phyloP scores from a whole-genome alignment of 2,113 vertebrate genomes.

The Coreoperca whiteheadi region DNA sequence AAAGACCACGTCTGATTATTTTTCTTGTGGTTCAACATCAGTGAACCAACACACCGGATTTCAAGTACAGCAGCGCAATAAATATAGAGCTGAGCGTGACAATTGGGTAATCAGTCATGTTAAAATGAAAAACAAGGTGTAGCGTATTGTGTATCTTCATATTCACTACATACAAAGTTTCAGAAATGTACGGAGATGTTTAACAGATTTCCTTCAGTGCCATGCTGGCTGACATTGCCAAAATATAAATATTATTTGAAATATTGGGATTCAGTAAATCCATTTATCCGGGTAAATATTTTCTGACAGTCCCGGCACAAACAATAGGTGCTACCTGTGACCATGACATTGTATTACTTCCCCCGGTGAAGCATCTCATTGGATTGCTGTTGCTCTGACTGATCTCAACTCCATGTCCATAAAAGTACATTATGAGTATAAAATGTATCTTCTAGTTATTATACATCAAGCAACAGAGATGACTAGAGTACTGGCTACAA shows the following conservation, averaged over 20 bases:
- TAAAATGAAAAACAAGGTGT: slow-evolving; percentile 11
- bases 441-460: neutral
- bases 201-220: neutral
- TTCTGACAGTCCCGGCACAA: slow-evolving; percentile 6
- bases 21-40: slow-evolving; percentile 61
- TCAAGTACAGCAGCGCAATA: slow-evolving; percentile 43
- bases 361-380: neutral
- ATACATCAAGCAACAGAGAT: neutral
- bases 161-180: neutral
- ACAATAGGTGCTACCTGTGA: slow-evolving; percentile 44
- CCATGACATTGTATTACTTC: slow-evolving; percentile 18
- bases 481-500: slow-evolving; percentile 37
- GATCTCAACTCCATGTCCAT: neutral
- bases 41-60: slow-evolving; percentile 44
- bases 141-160: neutral
- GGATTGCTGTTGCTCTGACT: slow-evolving; percentile 27
- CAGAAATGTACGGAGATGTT: neutral
- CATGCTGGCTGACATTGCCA: neutral
- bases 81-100: slow-evolving; percentile 22
- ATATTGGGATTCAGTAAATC: slow-evolving; percentile 4
- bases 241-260: slow-evolving; percentile 18
- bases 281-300: slow-evolving; percentile 1
- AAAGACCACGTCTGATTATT: slow-evolving; percentile 52
- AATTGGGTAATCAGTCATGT: slow-evolving; percentile 23
- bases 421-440: slow-evolving; percentile 16